A percentile compares a stretch with the other conserved stretches of the same genome.
Conservation (phyloP, 2,113 vertebrate genomes). For the Pan paniscus region DNA sequence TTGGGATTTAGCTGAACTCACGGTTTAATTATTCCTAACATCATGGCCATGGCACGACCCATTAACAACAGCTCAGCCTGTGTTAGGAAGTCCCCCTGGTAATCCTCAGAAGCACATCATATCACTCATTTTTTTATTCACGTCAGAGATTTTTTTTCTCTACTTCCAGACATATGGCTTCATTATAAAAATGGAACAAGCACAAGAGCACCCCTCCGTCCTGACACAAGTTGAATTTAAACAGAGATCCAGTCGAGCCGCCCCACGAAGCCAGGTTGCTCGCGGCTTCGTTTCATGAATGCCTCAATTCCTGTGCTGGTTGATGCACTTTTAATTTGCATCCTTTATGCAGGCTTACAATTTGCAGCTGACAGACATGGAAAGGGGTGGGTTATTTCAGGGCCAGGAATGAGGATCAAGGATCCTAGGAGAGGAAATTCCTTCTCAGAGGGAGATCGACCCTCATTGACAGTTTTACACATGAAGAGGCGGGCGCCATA, state of each 20-base stretch:
- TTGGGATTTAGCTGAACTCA: constrained; percentile 43
- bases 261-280: background rate
- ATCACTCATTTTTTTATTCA: background rate
- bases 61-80: constrained; percentile 52
- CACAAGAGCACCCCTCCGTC: background rate
- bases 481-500: background rate
- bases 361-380: constrained; percentile 12
- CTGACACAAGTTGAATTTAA: constrained; percentile 53
- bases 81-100: constrained; percentile 49
- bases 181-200: constrained; percentile 50
- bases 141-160: constrained; percentile 45
- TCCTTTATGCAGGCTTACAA: constrained; percentile 9
- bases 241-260: background rate
- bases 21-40: constrained; percentile 69
- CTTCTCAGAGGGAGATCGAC: background rate
- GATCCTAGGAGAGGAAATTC: background rate
- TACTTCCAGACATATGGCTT: constrained; percentile 60
- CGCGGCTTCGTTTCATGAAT: background rate
- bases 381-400: constrained; percentile 13
- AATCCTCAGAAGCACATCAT: constrained; percentile 7
- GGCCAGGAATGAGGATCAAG: background rate
- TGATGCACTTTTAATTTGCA: constrained; percentile 52
- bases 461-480: background rate
- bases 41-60: constrained; percentile 42
- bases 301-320: background rate